phyloP scores from a whole-genome alignment of 2,797 vertebrate genomes.

The Pseudotriccus pelzelni region DNA sequence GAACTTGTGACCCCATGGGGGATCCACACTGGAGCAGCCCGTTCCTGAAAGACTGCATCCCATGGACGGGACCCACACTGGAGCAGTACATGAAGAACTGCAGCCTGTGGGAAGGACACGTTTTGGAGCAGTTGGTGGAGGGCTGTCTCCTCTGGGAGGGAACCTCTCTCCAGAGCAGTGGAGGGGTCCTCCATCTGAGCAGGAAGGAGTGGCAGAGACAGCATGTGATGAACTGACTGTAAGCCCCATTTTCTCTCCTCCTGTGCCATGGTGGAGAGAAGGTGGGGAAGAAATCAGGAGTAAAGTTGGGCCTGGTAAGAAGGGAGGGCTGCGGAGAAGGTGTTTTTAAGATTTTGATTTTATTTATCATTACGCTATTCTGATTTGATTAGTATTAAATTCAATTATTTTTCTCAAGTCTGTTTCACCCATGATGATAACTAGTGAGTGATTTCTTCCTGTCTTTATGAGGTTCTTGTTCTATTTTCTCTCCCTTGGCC shows the following conservation, averaged over 20 bases:
- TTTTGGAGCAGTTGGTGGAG: not conserved
- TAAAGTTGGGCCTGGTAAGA: not conserved
- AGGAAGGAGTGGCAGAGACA: not conserved
- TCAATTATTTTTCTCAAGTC: not conserved
- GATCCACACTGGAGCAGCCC: not conserved
- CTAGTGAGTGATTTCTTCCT: not conserved
- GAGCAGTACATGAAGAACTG: no score
- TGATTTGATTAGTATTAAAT: not conserved
- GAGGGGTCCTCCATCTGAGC: not conserved
- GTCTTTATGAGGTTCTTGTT: not conserved
- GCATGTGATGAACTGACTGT: not conserved
- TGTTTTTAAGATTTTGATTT: not conserved
- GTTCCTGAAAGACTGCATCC: not conserved
- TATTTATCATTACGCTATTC: fast-evolving
- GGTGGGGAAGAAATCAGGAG: not conserved
- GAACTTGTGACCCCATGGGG: no score
- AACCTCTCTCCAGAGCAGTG: not conserved
- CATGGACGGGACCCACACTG: not conserved
- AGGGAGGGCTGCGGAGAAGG: fast-evolving
- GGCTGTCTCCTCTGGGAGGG: not conserved
- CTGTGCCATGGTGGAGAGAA: fast-evolving
- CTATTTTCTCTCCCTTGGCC: not conserved
- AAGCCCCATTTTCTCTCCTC: not conserved
- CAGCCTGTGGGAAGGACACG: not conserved
- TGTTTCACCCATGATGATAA: not conserved